A percentile compares a stretch with the other conserved stretches of the same genome.
phyloP scores from a whole-genome alignment of 2,888 invertebrate species.

The Enchytraeus crypticus region DNA sequence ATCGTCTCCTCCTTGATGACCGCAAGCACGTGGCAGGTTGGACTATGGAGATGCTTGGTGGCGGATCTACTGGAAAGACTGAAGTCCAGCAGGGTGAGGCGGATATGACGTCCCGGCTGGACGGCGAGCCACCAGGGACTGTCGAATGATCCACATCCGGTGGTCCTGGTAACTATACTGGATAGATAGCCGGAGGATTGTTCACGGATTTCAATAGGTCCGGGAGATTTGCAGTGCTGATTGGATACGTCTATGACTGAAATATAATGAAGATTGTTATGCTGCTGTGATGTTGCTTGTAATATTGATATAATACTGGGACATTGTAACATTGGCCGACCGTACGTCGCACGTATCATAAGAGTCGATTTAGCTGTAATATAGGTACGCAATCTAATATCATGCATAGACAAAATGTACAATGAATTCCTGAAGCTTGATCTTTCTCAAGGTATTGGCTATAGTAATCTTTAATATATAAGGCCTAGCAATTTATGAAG shows the following conservation, averaged over 20 bases:
- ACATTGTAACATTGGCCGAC: too few species aligned
- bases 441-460: too few species aligned
- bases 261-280: too few species aligned
- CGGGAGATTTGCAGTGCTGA: neutral
- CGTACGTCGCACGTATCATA: too few species aligned
- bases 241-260: neutral
- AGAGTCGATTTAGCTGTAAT: too few species aligned
- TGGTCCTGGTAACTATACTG: neutral
- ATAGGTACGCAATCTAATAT: too few species aligned
- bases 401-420: too few species aligned
- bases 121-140: conserved; percentile 6
- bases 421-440: too few species aligned
- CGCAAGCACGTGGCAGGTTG: conserved; percentile 10
- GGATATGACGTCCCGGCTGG: neutral
- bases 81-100: conserved; percentile 3
- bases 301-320: too few species aligned
- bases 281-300: too few species aligned
- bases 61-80: neutral
- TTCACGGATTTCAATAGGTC: neutral
- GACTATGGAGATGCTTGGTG: neutral
- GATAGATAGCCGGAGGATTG: neutral
- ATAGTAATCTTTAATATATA: too few species aligned
- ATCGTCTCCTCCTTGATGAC: conserved; percentile 8
- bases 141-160: conserved; percentile 7
- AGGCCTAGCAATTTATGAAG: too few species aligned